phyloP scores from a whole-genome alignment of 2,888 invertebrate genomes.

The Tiphia femorata region DNA sequence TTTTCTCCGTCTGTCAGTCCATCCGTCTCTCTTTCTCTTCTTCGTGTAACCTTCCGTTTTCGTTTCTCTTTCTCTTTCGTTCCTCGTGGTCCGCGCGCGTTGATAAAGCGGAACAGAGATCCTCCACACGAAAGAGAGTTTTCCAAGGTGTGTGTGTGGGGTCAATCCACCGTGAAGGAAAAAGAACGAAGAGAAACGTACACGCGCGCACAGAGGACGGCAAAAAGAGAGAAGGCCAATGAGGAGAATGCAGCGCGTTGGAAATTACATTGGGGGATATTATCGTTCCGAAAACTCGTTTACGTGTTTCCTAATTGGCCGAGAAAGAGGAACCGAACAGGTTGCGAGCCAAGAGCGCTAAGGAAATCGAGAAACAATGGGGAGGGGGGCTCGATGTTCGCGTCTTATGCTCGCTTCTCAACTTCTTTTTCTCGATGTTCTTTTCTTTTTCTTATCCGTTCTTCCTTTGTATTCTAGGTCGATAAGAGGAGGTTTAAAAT shows the following conservation, averaged over 20 bases:
- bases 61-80: no score
- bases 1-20: no score
- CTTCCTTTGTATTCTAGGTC: no score
- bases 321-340: slow-evolving; percentile 27
- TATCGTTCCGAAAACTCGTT: slow-evolving; percentile 52
- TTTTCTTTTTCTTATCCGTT: not conserved
- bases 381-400: no score
- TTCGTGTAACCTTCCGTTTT: no score
- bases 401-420: not conserved
- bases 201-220: not conserved
- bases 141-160: no score
- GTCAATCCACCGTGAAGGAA: no score
- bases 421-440: not conserved
- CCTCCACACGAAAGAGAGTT: no score
- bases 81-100: no score
- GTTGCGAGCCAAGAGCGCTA: slow-evolving; percentile 24
- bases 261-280: slow-evolving; percentile 39
- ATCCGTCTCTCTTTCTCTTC: no score
- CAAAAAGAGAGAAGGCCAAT: slow-evolving; percentile 23
- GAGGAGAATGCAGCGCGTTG: slow-evolving; percentile 19
- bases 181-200: not conserved
- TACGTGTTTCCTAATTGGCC: slow-evolving; percentile 46
- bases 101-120: no score
- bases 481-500: no score
- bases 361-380: slow-evolving; percentile 24